These are phyloP conservation scores for Microctonus hyperodae DNA, from an alignment of 2,888 invertebrate genomes.

Conservation along the genomic window DNA sequence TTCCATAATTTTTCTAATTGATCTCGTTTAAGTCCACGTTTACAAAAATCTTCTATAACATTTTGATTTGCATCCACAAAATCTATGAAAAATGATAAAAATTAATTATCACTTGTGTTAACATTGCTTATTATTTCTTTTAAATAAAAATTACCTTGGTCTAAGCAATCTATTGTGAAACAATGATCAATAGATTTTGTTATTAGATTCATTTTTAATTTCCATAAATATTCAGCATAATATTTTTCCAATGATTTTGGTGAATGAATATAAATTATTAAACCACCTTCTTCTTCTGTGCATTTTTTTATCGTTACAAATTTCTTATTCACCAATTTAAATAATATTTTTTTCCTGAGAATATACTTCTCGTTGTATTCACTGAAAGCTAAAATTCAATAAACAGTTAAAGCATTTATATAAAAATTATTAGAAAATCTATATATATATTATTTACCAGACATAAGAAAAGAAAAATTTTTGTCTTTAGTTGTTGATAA, in stretches of 20 bases:
- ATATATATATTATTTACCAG: constrained; percentile 38
- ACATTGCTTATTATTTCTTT: not conserved
- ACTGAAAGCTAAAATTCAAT: constrained; percentile 39
- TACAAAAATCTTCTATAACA: constrained; percentile 42
- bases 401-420: not conserved
- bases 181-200: constrained; percentile 43
- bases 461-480: constrained; percentile 45
- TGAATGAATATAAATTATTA: constrained; percentile 42
- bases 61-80: constrained; percentile 40
- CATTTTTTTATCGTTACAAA: constrained; percentile 35
- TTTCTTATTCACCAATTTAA: constrained; percentile 27
- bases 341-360: constrained; percentile 40
- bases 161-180: constrained; percentile 41
- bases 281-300: constrained; percentile 42
- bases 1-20: constrained; percentile 43
- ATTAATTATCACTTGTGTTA: not conserved
- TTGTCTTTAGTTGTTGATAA: constrained; percentile 38
- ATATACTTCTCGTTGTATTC: constrained; percentile 43
- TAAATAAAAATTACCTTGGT: constrained; percentile 39
- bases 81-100: not conserved
- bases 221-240: constrained; percentile 45
- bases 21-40: constrained; percentile 31
- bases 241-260: constrained; percentile 19
- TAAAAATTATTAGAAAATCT: not conserved
- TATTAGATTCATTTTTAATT: constrained; percentile 38